Conservation (phyloP, 2,113 vertebrate genomes). For the Ptyas mucosa region DNA sequence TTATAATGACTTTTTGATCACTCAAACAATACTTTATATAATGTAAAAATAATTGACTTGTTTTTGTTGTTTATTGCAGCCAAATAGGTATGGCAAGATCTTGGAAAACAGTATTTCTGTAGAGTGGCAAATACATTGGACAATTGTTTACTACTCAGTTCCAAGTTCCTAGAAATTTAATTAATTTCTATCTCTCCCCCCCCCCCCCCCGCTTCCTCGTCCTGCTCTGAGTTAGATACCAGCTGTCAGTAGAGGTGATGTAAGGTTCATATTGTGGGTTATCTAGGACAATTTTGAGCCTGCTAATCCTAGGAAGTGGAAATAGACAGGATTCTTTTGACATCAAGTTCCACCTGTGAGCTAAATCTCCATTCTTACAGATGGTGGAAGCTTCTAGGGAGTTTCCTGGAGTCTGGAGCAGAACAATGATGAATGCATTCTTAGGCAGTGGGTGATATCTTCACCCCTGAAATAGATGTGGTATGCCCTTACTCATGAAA, state of each 20-base stretch:
- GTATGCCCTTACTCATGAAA: neutral
- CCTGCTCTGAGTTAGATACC: neutral
- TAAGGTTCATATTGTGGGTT: neutral
- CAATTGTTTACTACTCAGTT: neutral
- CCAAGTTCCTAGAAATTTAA: neutral
- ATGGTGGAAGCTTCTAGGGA: neutral
- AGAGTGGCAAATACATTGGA: neutral
- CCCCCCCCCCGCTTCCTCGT: too few species aligned
- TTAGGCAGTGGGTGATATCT: neutral
- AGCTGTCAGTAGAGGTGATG: neutral
- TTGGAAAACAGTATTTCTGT: neutral
- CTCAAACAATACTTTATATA: neutral
- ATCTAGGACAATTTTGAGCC: neutral
- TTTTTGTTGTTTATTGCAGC: neutral
- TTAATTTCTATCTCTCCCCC: neutral
- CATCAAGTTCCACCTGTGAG: neutral
- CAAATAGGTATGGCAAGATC: neutral
- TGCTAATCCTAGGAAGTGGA: neutral
- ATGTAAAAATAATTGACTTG: neutral
- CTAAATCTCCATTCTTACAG: neutral
- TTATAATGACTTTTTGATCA: neutral
- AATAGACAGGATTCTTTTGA: neutral
- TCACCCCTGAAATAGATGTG: neutral
- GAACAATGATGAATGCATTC: neutral
- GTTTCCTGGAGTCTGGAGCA: neutral